Evolutionary conservation across 2,888 invertebrate species (phyloP).

Genomic region (Parapristionchus giblindavisi): DNA sequence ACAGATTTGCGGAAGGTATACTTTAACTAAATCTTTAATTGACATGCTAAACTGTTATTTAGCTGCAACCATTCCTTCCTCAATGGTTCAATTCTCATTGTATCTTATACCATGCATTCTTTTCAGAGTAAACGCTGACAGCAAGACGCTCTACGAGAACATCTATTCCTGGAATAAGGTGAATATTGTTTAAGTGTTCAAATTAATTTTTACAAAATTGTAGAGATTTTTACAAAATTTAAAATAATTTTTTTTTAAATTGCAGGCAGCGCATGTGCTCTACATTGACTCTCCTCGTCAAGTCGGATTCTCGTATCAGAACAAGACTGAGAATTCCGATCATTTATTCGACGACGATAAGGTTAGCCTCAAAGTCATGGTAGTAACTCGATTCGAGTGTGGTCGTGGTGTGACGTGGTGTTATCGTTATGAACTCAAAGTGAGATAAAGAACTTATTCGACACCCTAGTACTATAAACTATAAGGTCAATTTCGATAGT

Average conservation of each 20-base stretch:
- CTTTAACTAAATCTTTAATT: too few relatives aligned
- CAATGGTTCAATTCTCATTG: too few relatives aligned
- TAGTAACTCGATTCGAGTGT: too few relatives aligned
- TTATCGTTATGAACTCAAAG: too few relatives aligned
- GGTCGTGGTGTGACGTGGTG: too few relatives aligned
- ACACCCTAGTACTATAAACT: background rate
- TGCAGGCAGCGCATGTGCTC: constrained; percentile 72
- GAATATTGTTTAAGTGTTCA: background rate
- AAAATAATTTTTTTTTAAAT: too few relatives aligned
- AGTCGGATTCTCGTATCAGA: constrained; percentile 72
- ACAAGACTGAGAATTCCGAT: constrained; percentile 53
- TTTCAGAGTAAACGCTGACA: constrained; percentile 59
- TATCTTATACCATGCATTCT: background rate
- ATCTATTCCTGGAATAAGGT: constrained; percentile 48
- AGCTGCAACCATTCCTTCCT: too few relatives aligned
- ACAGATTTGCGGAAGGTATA: too few relatives aligned
- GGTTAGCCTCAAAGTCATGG: constrained; percentile 5
- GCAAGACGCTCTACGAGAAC: constrained; percentile 65
- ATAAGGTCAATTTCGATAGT: background rate
- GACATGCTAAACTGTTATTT: too few relatives aligned
- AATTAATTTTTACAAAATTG: constrained; percentile 31
- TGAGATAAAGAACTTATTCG: too few relatives aligned
- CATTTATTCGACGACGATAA: constrained; percentile 54
- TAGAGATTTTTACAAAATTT: too few relatives aligned
- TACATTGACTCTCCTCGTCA: constrained; percentile 74